A percentile compares a stretch with the other conserved stretches of the same genome.
Evolutionary conservation across 2,888 invertebrate genomes (phyloP).

Genomic region (Brachyptera putata): DNA sequence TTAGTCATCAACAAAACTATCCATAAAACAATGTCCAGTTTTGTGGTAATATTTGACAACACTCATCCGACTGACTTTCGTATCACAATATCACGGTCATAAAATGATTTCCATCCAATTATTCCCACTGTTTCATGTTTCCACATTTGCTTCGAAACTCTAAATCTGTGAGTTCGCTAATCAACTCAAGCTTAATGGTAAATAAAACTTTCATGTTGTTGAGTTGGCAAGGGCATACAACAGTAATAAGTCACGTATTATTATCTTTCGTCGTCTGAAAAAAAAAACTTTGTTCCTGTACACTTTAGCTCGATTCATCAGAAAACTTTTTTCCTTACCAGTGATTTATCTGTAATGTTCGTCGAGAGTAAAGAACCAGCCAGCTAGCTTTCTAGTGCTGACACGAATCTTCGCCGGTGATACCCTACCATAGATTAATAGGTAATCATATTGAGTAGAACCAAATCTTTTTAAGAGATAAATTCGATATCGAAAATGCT

Average conservation of each 20-base stretch:
- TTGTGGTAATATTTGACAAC: too few species aligned
- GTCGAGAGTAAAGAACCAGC: background rate
- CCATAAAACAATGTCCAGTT: too few species aligned
- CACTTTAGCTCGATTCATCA: constrained; percentile 6
- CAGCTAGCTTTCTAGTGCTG: background rate
- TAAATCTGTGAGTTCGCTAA: too few species aligned
- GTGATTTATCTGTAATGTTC: constrained; percentile 11
- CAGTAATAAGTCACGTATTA: background rate
- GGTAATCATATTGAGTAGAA: constrained; percentile 18
- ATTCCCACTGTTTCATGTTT: too few species aligned
- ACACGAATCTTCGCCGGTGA: background rate
- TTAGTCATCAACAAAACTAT: too few species aligned
- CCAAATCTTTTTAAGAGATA: constrained; percentile 12
- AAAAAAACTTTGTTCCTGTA: background rate
- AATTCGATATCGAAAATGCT: constrained; percentile 20
- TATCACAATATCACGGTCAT: too few species aligned
- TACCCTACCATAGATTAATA: constrained; percentile 7
- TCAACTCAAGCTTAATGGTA: too few species aligned
- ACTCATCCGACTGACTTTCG: too few species aligned
- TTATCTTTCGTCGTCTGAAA: background rate
- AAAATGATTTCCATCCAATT: too few species aligned
- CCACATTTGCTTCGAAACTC: too few species aligned
- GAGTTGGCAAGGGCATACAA: too few species aligned
- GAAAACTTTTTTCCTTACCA: constrained; percentile 5
- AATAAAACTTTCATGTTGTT: too few species aligned